Base-by-base conservation (phyloP, 2,888 invertebrate species). In the Argyra leucocephala region DNA sequence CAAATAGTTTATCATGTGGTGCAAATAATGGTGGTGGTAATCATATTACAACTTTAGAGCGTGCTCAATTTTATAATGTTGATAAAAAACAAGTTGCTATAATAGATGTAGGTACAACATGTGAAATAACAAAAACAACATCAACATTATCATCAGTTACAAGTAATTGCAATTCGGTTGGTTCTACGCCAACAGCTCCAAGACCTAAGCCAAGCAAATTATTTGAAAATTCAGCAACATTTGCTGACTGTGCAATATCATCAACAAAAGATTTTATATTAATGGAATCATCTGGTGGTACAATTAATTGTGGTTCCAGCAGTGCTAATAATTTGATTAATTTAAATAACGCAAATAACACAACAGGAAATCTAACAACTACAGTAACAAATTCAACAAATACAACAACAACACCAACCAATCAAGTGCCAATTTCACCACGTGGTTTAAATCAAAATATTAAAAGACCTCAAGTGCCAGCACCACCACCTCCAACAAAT, bases 11-110 rank as follows among this genome's bases (percentile, higher is more conserved):
- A 23, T 23, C 59, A 23, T n/a, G 22, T 63, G 48, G 57, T 15
- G 22, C 21, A 22, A 36, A 63, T 63, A 57, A 31, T 36, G 21
- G n/a, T 24, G 36, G 37, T 7, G 58, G 63, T 61, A 68, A 67
- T 63, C 65, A 65, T 61, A 67, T 65, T 36, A 70, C 71, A 22
- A 69, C 69, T 18, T 62, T 71, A 21, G 70, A 70, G 65, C 67
- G 71, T 63, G 70, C 71, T 64, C 70, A 71, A 67, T 67, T 71
- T 60, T 71, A 70, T 66, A 71, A 66, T 66, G 71, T 71, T 24
- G 70, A 71, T 63, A 71, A 71, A 62, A 67, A 71, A 61, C 71
- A 71, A 64, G 70, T 71, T n/a, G 65, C 69, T 36, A 69, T 70
- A 21, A 69, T 71, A 57, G 68, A 71, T 66, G 67, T 71, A 2